Evolutionary conservation across 2,888 invertebrate species (phyloP).

Genomic region (Agrotis segetum): DNA sequence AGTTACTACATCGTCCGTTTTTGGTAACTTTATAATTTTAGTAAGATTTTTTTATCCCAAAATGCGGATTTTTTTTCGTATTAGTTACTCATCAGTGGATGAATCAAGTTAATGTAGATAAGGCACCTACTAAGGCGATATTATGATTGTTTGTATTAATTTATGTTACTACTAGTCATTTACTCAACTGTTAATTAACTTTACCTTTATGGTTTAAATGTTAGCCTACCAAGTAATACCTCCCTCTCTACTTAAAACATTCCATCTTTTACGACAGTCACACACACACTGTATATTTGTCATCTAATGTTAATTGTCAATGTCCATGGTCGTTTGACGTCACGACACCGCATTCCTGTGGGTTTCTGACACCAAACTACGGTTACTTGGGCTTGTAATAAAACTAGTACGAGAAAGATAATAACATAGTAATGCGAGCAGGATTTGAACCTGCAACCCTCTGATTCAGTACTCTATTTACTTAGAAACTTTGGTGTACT

Average conservation of each 20-base stretch:
- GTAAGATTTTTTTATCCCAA: conserved; percentile 29
- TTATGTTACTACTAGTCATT: too few relatives aligned
- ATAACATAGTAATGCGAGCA: conserved; percentile 18
- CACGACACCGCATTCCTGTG: conserved; percentile 22
- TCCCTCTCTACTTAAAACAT: background rate
- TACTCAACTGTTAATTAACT: too few relatives aligned
- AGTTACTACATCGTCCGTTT: conserved; percentile 29
- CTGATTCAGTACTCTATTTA: too few relatives aligned
- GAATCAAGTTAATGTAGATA: too few relatives aligned
- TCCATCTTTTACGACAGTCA: conserved; percentile 4
- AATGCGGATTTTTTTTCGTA: background rate
- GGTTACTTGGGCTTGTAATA: conserved; percentile 1
- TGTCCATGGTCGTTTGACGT: background rate
- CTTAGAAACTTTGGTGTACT: too few relatives aligned
- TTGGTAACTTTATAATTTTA: conserved; percentile 39
- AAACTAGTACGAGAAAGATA: conserved; percentile 9
- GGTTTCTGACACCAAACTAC: conserved; percentile 2
- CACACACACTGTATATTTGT: conserved; percentile 10
- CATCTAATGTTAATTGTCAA: conserved; percentile 11
- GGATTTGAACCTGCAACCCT: too few relatives aligned
- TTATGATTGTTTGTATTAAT: too few relatives aligned
- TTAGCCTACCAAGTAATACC: background rate
- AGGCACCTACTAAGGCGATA: too few relatives aligned
- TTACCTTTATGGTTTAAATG: too few relatives aligned
- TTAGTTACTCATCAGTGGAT: background rate